A percentile compares a stretch with the other conserved stretches of the same genome.
Evolutionary conservation across 2,113 vertebrate species (phyloP).

Genomic region (Poeciliopsis retropinna): DNA sequence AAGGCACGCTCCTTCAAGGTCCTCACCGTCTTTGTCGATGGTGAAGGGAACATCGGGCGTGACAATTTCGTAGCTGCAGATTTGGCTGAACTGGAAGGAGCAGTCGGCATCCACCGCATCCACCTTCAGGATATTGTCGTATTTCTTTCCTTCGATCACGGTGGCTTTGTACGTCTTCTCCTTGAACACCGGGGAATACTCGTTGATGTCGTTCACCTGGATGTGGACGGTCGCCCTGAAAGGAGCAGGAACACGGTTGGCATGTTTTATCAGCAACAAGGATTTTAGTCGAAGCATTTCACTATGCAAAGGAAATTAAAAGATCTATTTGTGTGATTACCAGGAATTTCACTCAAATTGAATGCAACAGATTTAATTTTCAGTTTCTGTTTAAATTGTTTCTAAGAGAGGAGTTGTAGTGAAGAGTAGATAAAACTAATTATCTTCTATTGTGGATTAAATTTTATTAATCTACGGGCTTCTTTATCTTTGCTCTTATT

Average conservation of each 20-base stretch:
- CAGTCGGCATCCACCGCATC: slow-evolving; percentile 96
- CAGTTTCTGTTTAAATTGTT: not conserved
- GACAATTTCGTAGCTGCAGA: slow-evolving; percentile 96
- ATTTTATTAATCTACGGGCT: not conserved
- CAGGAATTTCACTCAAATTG: not conserved
- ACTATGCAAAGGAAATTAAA: not conserved
- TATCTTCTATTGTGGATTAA: not conserved
- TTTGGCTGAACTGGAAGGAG: slow-evolving; percentile 98
- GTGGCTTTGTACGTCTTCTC: slow-evolving; percentile 97
- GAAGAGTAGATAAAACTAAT: not conserved
- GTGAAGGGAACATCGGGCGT: slow-evolving; percentile 94
- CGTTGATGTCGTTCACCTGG: slow-evolving; percentile 96
- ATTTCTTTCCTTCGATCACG: slow-evolving; percentile 87
- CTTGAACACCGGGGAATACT: slow-evolving; percentile 93
- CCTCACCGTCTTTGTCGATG: slow-evolving; percentile 93
- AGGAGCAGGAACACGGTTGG: slow-evolving; percentile 26
- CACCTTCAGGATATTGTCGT: slow-evolving; percentile 88
- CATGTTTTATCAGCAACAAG: not conserved
- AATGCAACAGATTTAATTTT: not conserved
- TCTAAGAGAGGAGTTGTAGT: not conserved
- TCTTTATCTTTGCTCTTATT: too few relatives aligned
- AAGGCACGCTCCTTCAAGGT: slow-evolving; percentile 11
- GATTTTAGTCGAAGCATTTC: not conserved
- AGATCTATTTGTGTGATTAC: not conserved
- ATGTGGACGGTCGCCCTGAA: slow-evolving; percentile 94